Conservation (phyloP, 2,113 vertebrate species). For the Lonchura striata region DNA sequence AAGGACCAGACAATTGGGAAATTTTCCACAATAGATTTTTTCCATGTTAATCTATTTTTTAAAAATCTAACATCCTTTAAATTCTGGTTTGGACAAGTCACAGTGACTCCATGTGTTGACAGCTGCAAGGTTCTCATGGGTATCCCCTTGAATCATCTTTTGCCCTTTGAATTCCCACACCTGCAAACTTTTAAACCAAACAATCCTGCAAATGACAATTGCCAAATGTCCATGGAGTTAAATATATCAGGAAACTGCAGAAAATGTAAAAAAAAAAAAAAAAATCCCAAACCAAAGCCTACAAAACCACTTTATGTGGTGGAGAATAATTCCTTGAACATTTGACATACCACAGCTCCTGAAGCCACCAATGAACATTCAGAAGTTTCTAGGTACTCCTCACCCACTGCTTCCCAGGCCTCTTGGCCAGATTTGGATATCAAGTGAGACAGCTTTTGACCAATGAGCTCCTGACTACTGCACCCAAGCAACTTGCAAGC, state of each 20-base stretch:
- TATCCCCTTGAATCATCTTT: not conserved
- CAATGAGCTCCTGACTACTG: conserved; percentile 78
- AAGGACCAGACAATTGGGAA: not conserved
- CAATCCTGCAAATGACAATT: not conserved
- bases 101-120: not conserved
- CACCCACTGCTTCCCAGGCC: conserved; percentile 73
- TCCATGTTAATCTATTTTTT: not conserved
- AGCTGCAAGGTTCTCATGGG: not conserved
- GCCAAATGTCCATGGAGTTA: not conserved
- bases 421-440: conserved; percentile 80
- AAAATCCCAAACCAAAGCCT: not conserved
- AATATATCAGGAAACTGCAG: not conserved
- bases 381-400: conserved; percentile 73
- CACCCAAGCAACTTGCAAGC: conserved; percentile 86
- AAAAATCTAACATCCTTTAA: not conserved
- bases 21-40: not conserved
- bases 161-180: not conserved
- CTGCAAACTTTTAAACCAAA: not conserved
- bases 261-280: not conserved
- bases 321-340: not conserved
- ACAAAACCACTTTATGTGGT: not conserved
- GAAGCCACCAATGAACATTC: conserved; percentile 69
- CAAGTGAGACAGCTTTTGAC: conserved; percentile 77
- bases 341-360: conserved; percentile 85
- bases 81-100: not conserved